Percentiles rank a stretch among this genome's conserved stretches.
phyloP scores from a whole-genome alignment of 30 jellyfish, hydroid and myxozoan genomes.

The Turritopsis dohrnii region DNA sequence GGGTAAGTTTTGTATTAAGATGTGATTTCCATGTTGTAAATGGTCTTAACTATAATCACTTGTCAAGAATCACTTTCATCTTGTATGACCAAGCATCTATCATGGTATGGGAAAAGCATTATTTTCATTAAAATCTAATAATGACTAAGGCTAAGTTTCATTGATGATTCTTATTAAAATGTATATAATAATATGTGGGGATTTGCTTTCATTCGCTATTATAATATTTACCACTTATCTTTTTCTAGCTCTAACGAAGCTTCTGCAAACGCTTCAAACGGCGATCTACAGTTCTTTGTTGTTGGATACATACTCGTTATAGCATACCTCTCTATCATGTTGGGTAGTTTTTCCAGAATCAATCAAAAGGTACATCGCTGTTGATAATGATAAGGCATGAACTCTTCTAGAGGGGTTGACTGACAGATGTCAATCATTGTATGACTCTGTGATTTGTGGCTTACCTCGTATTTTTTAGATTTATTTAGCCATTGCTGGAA shows the following conservation, averaged over 20 bases:
- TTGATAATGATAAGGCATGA: neutral
- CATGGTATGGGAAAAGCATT: too few relatives aligned
- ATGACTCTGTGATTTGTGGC: neutral
- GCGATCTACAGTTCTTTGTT: slow-evolving; percentile 45
- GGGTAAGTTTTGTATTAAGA: neutral
- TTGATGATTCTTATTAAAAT: neutral
- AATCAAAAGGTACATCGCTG: slow-evolving; percentile 47
- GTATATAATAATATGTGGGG: too few relatives aligned
- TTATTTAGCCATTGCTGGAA: slow-evolving; percentile 74
- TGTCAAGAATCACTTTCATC: neutral
- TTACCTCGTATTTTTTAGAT: slow-evolving; percentile 27
- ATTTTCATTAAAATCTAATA: too few relatives aligned
- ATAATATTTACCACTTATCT: neutral
- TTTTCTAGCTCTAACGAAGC: slow-evolving; percentile 28
- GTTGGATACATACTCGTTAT: slow-evolving; percentile 68
- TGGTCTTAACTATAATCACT: neutral
- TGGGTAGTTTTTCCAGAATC: slow-evolving; percentile 50
- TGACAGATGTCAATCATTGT: neutral
- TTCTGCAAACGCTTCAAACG: slow-evolving; percentile 52
- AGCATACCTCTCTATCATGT: slow-evolving; percentile 61
- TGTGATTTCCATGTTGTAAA: neutral
- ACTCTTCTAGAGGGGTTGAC: neutral
- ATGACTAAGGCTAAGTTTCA: neutral
- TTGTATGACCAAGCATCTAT: too few relatives aligned
- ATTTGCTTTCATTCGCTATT: neutral